Base-by-base conservation (phyloP, 2,888 invertebrate species). In the Volucella zonaria region DNA sequence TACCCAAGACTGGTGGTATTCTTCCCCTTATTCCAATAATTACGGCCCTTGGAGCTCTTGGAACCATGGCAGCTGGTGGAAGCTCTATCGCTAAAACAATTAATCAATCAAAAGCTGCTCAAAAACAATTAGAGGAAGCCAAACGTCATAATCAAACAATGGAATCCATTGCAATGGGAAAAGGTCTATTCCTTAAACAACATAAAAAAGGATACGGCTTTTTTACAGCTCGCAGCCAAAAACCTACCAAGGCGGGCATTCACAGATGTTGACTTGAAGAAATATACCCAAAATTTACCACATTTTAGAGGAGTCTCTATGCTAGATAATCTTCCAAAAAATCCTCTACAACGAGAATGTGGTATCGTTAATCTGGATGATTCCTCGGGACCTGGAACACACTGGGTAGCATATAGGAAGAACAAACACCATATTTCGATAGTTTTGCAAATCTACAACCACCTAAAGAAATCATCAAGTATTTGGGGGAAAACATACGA, bases 401-500 rank as follows among this genome's bases (percentile, higher is more conserved):
- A 92, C 88, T 90, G 91, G 90, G 88, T 90, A 87, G 88, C 89
- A 68, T 91, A 90, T 86, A 88, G 81, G 45, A 91, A 91, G 87
- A 79, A 87, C 3, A 86, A 87, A 43, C 76, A 88, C 66, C 54
- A 59, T 91, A 91, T 86, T 91, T 89, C 87, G 90, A 91, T 78
- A 90, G 89, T 71, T 91, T 90, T 82, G 90, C 90, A 8, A 88
- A 91, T 86, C 85, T 90, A 31, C 87, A 87, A 66, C 90, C 90
- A 2, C 89, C 89, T 0, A 18, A 70, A 58, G 89, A 90, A 87
- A 58, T 89, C 9, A 82, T 88, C 14, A 87, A 87, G 18, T 90
- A 90, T 66, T 73, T 87, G 31, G 85, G 85, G 54, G 58, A 61
- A 42, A 70, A 87, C 38, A 82, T 88, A 23, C 40, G 74, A 56